Evolutionary conservation across 2,797 vertebrate species (phyloP).

Genomic region (Lindbergichthys nudifrons): DNA sequence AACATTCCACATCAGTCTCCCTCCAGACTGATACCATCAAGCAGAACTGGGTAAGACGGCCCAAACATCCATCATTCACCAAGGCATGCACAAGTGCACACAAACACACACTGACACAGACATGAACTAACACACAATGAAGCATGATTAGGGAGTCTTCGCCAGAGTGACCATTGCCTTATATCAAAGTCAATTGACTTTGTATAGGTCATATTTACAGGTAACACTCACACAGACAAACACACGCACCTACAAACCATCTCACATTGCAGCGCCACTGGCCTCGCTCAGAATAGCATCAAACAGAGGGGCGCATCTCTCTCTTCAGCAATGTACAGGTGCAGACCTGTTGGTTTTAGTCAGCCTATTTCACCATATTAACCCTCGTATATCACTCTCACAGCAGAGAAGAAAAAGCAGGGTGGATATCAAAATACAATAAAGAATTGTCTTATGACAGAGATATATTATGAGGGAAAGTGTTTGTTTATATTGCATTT

Average conservation of each 20-base stretch:
- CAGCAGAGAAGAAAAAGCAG: constrained; percentile 60
- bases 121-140: background rate
- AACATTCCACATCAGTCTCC: constrained; percentile 79
- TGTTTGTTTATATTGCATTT: constrained; percentile 23
- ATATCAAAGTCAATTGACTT: constrained; percentile 43
- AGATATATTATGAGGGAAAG: constrained; percentile 9
- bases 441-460: constrained; percentile 36
- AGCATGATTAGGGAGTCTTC: constrained; percentile 15
- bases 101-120: constrained; percentile 17
- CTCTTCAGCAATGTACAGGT: constrained; percentile 61
- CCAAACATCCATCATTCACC: constrained; percentile 41
- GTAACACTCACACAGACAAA: constrained; percentile 35
- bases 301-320: constrained; percentile 63
- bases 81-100: constrained; percentile 27
- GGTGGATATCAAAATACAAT: constrained; percentile 52
- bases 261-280: constrained; percentile 57
- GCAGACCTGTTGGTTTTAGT: constrained; percentile 70
- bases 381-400: constrained; percentile 75
- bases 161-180: constrained; percentile 37
- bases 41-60: constrained; percentile 46
- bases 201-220: constrained; percentile 65
- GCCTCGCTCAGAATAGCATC: constrained; percentile 75
- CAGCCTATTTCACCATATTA: constrained; percentile 68
- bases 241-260: constrained; percentile 21
- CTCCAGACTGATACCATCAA: constrained; percentile 68